phyloP scores from a whole-genome alignment of 2,797 vertebrate genomes.

The Oreortyx pictus region DNA sequence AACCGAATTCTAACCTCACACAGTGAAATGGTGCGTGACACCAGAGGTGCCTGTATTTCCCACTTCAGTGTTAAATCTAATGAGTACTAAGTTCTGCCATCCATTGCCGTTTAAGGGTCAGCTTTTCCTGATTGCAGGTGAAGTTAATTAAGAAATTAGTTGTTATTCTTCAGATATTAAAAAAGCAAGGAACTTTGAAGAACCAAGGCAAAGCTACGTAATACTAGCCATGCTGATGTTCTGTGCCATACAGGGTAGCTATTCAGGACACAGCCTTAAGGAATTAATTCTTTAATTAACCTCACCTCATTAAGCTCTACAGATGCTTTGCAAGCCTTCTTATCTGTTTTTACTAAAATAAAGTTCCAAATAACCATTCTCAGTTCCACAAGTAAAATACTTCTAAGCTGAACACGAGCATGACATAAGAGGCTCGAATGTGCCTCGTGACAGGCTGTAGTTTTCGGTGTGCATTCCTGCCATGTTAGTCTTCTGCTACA shows the following conservation, averaged over 20 bases:
- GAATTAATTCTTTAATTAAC: background rate
- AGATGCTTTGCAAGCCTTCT: background rate
- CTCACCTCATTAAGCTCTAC: background rate
- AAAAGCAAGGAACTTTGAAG: background rate
- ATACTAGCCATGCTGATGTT: conserved; percentile 57
- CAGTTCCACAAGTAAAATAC: background rate
- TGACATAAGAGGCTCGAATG: background rate
- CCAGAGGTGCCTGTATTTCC: background rate
- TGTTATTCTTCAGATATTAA: background rate
- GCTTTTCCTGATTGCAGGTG: background rate
- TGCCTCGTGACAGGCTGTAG: background rate
- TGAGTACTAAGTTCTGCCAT: background rate
- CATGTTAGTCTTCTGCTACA: background rate
- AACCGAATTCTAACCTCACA: background rate
- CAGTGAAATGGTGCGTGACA: background rate
- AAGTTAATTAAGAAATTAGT: background rate
- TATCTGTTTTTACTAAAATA: background rate
- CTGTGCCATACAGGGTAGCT: background rate
- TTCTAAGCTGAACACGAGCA: background rate
- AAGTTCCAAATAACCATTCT: background rate
- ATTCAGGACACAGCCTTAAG: background rate
- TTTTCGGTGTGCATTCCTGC: background rate
- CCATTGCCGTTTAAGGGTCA: background rate
- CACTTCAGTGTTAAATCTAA: background rate
- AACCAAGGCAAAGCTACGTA: conserved; percentile 29